These are phyloP conservation scores for Marronus borbonicus DNA, from an alignment of 2,888 invertebrate genomes.

Conservation along the genomic window DNA sequence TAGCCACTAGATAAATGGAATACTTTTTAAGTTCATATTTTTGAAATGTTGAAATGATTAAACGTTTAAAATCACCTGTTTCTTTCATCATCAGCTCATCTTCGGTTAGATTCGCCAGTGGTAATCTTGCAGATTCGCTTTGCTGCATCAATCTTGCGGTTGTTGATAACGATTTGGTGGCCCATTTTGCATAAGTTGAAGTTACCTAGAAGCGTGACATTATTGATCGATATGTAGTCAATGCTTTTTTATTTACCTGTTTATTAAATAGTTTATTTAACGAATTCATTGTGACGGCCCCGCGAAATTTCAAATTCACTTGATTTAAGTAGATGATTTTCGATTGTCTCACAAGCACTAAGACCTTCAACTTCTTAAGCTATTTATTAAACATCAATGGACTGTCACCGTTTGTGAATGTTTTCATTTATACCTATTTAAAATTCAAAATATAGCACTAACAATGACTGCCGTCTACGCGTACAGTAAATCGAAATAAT, in stretches of 20 bases:
- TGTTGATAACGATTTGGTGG: conserved; percentile 18
- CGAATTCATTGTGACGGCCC: not conserved
- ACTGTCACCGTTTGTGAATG: too few relatives aligned
- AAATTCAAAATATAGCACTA: too few relatives aligned
- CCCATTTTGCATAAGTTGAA: not conserved
- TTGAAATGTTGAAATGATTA: not conserved
- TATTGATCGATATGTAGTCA: not conserved
- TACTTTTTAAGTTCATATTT: conserved; percentile 1
- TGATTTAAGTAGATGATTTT: not conserved
- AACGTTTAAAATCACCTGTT: conserved; percentile 78
- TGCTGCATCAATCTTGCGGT: conserved; percentile 5
- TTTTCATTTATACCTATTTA: too few relatives aligned
- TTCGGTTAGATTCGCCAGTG: conserved; percentile 87
- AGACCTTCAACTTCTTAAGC: too few relatives aligned
- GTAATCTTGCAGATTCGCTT: conserved; percentile 63
- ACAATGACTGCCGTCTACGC: too few relatives aligned
- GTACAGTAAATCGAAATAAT: too few relatives aligned
- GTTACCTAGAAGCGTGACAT: not conserved
- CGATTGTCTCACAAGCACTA: too few relatives aligned
- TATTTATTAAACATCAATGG: too few relatives aligned
- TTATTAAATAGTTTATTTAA: conserved; percentile 17
- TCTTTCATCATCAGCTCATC: conserved; percentile 95
- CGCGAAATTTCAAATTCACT: not conserved
- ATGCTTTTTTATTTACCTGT: not conserved
- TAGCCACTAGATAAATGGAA: conserved; percentile 79